phyloP scores from a whole-genome alignment of 2,113 vertebrate species.

The Spermophilus dauricus region DNA sequence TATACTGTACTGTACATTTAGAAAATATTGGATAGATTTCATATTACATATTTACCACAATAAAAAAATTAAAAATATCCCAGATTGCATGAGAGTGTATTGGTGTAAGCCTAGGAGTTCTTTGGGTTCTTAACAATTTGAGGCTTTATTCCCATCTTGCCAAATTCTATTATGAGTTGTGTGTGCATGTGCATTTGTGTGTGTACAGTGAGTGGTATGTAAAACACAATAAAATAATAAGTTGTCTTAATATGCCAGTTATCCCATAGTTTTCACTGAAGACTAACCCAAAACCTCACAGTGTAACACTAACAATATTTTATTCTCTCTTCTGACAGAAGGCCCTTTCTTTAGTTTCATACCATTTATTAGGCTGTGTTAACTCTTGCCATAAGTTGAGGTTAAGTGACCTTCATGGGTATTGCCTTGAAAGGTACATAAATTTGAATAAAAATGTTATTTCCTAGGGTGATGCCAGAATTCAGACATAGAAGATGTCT shows the following conservation, averaged over 20 bases:
- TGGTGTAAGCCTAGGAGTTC: not conserved
- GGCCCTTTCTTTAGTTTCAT: not conserved
- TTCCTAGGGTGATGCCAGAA: not conserved
- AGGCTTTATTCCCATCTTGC: not conserved
- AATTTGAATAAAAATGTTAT: not conserved
- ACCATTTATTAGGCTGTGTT: not conserved
- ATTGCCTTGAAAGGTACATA: not conserved
- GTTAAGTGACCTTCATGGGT: not conserved
- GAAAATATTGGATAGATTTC: not conserved
- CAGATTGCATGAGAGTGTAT: not conserved
- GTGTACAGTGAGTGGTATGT: not conserved
- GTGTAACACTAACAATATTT: not conserved
- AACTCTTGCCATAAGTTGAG: not conserved
- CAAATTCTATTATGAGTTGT: not conserved
- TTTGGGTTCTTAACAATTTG: not conserved
- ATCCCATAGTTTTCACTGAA: not conserved
- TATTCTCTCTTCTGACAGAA: not conserved
- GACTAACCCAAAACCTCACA: not conserved
- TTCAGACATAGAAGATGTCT: not conserved
- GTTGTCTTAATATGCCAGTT: not conserved
- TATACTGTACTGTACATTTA: not conserved
- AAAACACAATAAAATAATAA: not conserved
- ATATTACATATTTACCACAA: not conserved
- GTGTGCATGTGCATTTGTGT: not conserved
- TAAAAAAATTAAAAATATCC: not conserved